Base-by-base conservation (phyloP, 2,888 invertebrate genomes). In the Mythimna lalbum region DNA sequence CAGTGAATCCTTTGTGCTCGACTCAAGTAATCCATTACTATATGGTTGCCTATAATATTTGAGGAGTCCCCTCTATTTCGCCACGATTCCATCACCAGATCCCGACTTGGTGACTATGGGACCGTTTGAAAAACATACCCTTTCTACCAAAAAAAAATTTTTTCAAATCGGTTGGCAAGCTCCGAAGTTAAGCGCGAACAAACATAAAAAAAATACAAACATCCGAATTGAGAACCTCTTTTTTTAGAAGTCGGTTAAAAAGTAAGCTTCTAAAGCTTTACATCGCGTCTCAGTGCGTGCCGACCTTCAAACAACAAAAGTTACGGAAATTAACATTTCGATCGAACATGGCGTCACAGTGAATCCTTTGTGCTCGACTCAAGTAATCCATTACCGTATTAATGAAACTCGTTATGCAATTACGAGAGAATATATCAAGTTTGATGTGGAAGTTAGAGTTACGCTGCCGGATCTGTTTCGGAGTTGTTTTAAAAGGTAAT, bases 251-350 rank as follows among this genome's bases (percentile, higher is more conserved):
- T n/a, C n/a, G n/a, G n/a, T 49, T 17, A 49, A n/a, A 49, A 49
- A 49, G 1, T 49, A 9, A 7, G 47, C 27, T 27, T 27, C 27
- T 27, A 27, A 27, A 27, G 27, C 47, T 49, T 49, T 7, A 31
- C 55, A n/a, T 55, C 31, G 55, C 31, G 3, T 57, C 36, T 14
- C 36, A 0, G 14, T 36, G 57, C 36, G 36, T 10, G 2, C 14
- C 14, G 14, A 21, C 21, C 57, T 14, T 36, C 59, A 52, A 82
- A 75, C 78, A 80, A 82, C 85, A 84, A 84, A 86, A 85, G 84
- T 80, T 65, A 74, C 89, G 89, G 89, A 90, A 87, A 89, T 90
- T 90, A 86, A 86, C 79, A 70, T 73, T 75, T 75, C 78, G 76
- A 84, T 85, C 81, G 83, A 86, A 87, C 79, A 81, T 69, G 72